Evolutionary conservation across 2,888 invertebrate genomes (phyloP).

Genomic region (Cremastinae sp.): DNA sequence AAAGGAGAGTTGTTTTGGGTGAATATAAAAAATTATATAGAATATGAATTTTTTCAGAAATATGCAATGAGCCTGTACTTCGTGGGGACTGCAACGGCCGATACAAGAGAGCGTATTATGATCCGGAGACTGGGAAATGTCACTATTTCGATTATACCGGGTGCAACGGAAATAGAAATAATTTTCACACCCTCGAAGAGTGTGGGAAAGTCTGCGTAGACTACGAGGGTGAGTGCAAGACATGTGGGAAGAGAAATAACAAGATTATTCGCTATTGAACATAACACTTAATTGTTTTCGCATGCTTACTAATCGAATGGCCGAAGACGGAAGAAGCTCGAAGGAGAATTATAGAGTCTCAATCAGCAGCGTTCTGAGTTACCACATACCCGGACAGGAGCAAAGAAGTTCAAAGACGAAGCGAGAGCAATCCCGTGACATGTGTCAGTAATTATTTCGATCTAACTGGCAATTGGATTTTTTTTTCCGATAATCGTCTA

Average conservation of each 20-base stretch:
- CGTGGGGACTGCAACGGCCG: conserved; percentile 68
- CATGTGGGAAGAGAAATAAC: conserved; percentile 4
- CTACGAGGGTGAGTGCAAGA: conserved; percentile 80
- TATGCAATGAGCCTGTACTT: conserved; percentile 74
- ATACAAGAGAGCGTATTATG: conserved; percentile 83
- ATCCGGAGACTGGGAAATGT: conserved; percentile 86
- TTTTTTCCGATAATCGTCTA: conserved; percentile 1
- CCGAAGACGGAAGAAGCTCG: conserved; percentile 49
- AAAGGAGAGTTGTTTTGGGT: neutral
- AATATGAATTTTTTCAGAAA: conserved; percentile 66
- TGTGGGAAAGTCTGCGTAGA: conserved; percentile 86
- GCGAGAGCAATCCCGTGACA: conserved; percentile 75
- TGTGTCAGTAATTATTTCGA: conserved; percentile 28
- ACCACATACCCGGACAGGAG: conserved; percentile 76
- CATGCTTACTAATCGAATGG: conserved; percentile 66
- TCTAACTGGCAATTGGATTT: neutral
- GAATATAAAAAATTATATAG: neutral
- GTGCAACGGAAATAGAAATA: conserved; percentile 94
- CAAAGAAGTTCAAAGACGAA: conserved; percentile 73
- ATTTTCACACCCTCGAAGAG: conserved; percentile 88
- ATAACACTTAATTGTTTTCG: conserved; percentile 39
- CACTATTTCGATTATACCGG: conserved; percentile 93
- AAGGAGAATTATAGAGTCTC: conserved; percentile 76
- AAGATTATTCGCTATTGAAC: conserved; percentile 2
- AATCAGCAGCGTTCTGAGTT: conserved; percentile 77